Evolutionary conservation across 2,797 vertebrate genomes (phyloP).

Genomic region (Zonotrichia albicollis): DNA sequence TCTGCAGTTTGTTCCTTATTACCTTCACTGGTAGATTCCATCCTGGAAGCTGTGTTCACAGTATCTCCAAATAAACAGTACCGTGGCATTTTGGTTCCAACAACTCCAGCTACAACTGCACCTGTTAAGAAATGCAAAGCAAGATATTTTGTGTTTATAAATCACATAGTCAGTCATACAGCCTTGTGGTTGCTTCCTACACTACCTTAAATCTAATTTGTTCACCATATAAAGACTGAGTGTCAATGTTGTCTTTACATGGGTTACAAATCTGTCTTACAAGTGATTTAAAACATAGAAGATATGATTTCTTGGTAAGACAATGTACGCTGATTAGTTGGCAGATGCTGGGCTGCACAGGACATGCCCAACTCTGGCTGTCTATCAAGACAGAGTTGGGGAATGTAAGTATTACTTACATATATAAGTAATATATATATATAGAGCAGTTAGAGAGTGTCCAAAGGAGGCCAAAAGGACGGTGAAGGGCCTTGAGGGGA

Average conservation of each 20-base stretch:
- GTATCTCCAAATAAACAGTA: constrained; percentile 93
- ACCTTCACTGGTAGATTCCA: constrained; percentile 92
- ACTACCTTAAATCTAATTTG: neutral
- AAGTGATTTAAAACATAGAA: neutral
- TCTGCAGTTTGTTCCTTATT: neutral
- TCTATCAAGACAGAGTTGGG: neutral
- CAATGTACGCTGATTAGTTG: neutral
- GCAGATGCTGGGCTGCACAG: neutral
- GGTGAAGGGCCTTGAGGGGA: too few species aligned
- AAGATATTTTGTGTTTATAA: neutral
- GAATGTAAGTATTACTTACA: too few species aligned
- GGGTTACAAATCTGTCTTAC: neutral
- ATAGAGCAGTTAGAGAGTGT: too few species aligned
- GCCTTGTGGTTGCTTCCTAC: neutral
- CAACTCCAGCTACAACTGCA: constrained; percentile 88
- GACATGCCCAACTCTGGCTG: neutral
- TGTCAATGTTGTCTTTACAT: neutral
- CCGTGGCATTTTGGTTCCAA: constrained; percentile 93
- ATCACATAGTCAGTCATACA: neutral
- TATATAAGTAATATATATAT: too few species aligned
- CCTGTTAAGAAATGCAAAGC: constrained; percentile 66
- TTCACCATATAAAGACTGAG: neutral
- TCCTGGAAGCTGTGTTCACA: constrained; percentile 90
- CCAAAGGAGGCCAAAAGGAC: too few species aligned
- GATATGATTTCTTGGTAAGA: neutral